A percentile compares a stretch with the other conserved stretches of the same genome.
Evolutionary conservation across 2,888 invertebrate genomes (phyloP).

Genomic region (Leistus spinibarbis): DNA sequence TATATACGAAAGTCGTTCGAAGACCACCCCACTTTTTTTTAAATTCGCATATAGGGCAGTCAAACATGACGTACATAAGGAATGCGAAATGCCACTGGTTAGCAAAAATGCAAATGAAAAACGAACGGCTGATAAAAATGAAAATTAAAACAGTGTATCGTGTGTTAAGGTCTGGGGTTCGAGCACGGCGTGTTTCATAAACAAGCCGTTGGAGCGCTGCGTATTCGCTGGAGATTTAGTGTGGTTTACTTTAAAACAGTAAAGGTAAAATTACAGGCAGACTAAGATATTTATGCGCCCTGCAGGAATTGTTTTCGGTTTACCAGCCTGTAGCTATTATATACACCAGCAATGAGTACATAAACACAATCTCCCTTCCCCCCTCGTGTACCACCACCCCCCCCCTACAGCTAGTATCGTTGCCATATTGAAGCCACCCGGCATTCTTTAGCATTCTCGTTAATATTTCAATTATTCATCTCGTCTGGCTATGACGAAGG

Average conservation of each 20-base stretch:
- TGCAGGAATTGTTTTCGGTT: conserved; percentile 43
- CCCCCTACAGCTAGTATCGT: neutral
- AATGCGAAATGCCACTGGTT: too few relatives aligned
- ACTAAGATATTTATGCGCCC: conserved; percentile 56
- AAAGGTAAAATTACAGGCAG: conserved; percentile 57
- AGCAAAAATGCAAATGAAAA: too few relatives aligned
- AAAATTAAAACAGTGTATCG: neutral
- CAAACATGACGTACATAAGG: too few relatives aligned
- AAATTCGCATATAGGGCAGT: too few relatives aligned
- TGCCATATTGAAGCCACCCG: neutral
- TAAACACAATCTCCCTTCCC: neutral
- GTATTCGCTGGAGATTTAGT: conserved; percentile 51
- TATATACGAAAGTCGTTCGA: too few relatives aligned
- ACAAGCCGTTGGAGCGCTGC: neutral
- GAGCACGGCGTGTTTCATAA: neutral
- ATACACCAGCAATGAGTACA: conserved; percentile 2
- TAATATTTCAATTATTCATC: conserved; percentile 25
- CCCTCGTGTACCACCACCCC: neutral
- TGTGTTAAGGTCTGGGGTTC: neutral
- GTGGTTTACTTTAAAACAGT: conserved; percentile 57
- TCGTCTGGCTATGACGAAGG: neutral
- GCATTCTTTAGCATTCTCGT: conserved; percentile 14
- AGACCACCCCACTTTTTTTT: too few relatives aligned
- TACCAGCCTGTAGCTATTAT: neutral
- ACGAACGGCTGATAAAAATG: too few relatives aligned